Conservation (phyloP, 2,888 invertebrate genomes). For the Ichneumoninae sp. region DNA sequence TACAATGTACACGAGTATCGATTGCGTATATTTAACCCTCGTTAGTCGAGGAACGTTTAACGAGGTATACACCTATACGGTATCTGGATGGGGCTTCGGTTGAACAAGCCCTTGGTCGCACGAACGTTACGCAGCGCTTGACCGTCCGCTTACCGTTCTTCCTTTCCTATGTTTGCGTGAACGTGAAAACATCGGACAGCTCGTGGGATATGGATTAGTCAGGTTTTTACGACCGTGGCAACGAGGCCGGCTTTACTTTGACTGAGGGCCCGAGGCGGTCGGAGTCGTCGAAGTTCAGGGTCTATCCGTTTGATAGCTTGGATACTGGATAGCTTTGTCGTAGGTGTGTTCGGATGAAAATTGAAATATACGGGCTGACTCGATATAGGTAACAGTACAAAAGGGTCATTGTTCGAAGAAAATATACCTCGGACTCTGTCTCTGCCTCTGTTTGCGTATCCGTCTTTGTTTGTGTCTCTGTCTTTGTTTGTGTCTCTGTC, state of each 20-base stretch:
- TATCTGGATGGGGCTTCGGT: slow-evolving; percentile 36
- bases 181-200: slow-evolving; percentile 63
- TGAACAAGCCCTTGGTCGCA: slow-evolving; percentile 46
- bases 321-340: too few relatives aligned
- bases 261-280: neutral
- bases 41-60: slow-evolving; percentile 53
- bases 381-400: neutral
- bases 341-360: too few relatives aligned
- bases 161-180: neutral
- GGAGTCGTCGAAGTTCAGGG: neutral
- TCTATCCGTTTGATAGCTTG: neutral
- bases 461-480: neutral
- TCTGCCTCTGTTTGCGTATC: too few relatives aligned
- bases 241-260: neutral
- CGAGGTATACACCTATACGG: slow-evolving; percentile 39
- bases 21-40: slow-evolving; percentile 53
- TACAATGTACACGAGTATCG: slow-evolving; percentile 40
- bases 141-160: slow-evolving; percentile 61
- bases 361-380: neutral
- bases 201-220: slow-evolving; percentile 1
- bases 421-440: too few relatives aligned
- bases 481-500: too few relatives aligned
- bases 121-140: slow-evolving; percentile 40
- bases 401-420: neutral
- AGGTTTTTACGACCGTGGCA: neutral